Conservation (phyloP, 2,797 vertebrate species). For the Ambastaia sidthimunki region DNA sequence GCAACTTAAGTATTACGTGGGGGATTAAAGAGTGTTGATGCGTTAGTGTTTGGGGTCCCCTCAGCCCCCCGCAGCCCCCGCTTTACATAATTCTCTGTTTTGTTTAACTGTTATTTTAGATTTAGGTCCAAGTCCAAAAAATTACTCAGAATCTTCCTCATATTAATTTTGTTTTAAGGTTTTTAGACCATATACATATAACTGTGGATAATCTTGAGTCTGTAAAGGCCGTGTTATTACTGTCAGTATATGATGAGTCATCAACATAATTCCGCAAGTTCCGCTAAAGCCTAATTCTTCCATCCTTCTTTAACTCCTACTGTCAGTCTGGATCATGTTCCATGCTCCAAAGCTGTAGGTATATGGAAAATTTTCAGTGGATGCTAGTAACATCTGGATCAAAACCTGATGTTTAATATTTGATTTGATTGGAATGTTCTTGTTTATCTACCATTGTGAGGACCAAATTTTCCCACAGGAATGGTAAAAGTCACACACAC, state of each 20-base stretch:
- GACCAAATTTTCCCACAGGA: too few species aligned
- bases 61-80: too few species aligned
- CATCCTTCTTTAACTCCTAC: neutral
- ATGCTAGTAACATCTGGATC: neutral
- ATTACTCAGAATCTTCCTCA: too few species aligned
- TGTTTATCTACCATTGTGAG: neutral
- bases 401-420: neutral
- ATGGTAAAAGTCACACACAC: too few species aligned
- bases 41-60: too few species aligned
- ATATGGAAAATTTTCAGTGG: neutral
- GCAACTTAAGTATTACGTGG: conserved; percentile 5
- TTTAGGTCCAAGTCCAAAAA: too few species aligned
- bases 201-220: conserved; percentile 38
- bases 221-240: conserved; percentile 38
- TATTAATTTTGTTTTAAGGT: too few species aligned
- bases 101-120: too few species aligned
- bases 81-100: too few species aligned
- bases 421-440: neutral
- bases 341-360: neutral
- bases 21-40: too few species aligned
- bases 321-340: neutral
- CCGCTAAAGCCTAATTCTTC: conserved; percentile 31
- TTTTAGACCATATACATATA: conserved; percentile 17
- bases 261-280: conserved; percentile 51
- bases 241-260: conserved; percentile 43